Evolutionary conservation across 2,888 invertebrate species (phyloP), one percentile per base, ranked within the genome.

Genomic region (Cosmia pyralina): DNA sequence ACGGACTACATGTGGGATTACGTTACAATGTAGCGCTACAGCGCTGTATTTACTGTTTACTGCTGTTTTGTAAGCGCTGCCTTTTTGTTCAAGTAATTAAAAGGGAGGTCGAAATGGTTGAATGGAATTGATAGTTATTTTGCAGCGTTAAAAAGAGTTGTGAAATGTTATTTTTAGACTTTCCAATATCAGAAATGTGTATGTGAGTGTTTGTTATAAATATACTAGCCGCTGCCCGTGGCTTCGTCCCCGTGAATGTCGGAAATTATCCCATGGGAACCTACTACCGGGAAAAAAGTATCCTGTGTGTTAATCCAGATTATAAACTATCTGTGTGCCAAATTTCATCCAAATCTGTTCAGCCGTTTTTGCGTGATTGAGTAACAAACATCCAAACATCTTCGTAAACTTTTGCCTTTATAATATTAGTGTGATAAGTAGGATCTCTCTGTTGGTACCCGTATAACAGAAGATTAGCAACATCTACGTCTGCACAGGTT

Each of bases 11-110:
- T 79, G 53, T 72, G 67, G 65, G 66, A 75, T 73, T 80, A 76
- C 57, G 38, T 57, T 76, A 85, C 85, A 85, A 67, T 83, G 86
- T 83, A 72, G 52, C 57, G 44, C 46, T 70, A 28, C 44, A 79
- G 15, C 59, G 48, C 57, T 76, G 62, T 46, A 66, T 50, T 53
- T 68, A 55, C 70, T 58, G 55, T 68, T 68, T 65, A 75, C 64
- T 55, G 60, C 62, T 84, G 69, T 62, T 81, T 84, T 75, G 85
- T 84, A 75, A 69, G 48, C 22, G 19, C 41, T 53, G 22, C 65
- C 22, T 80, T 83, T 84, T 81, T 75, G 60, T 84, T 50, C 6
- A 50, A 80, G 52, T 79, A 64, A 83, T 78, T 79, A 83, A 83
- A 64, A 38, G 44, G n/a, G 38, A 28, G 44, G 28, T 53, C 44